Evolutionary conservation across 1,140 invertebrate genomes (phyloP).

Genomic region (Drosophila malerkotliana): DNA sequence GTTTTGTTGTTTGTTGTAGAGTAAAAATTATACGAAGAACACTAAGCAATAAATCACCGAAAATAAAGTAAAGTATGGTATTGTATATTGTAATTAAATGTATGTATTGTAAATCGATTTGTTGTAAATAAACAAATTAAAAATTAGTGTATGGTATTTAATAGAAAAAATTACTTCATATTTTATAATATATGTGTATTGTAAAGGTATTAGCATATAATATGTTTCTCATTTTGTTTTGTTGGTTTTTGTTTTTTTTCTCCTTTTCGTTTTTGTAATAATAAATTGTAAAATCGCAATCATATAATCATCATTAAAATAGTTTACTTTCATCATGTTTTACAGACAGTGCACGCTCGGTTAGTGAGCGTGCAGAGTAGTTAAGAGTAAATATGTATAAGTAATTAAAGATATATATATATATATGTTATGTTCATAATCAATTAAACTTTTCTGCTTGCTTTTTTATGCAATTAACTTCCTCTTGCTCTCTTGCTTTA

Average conservation of each 20-base stretch:
- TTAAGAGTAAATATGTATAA: constrained; percentile 77
- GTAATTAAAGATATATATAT: constrained; percentile 57
- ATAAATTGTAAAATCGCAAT: constrained; percentile 80
- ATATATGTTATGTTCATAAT: constrained; percentile 73
- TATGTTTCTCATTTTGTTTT: constrained; percentile 55
- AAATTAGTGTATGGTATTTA: constrained; percentile 76
- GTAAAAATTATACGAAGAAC: constrained; percentile 74
- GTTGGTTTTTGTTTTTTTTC: constrained; percentile 33
- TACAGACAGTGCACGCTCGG: constrained; percentile 51
- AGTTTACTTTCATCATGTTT: constrained; percentile 66
- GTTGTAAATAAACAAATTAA: constrained; percentile 79
- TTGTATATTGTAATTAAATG: constrained; percentile 63
- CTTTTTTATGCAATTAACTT: constrained; percentile 50
- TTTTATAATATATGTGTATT: constrained; percentile 72
- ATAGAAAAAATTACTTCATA: constrained; percentile 77
- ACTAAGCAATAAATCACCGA: constrained; percentile 82
- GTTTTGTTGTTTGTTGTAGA: constrained; percentile 62
- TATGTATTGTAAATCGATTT: constrained; percentile 48
- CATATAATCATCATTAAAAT: constrained; percentile 72
- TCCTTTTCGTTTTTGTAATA: constrained; percentile 59
- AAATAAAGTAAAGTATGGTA: constrained; percentile 73
- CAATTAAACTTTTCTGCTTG: constrained; percentile 57
- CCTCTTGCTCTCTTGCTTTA: constrained; percentile 7
- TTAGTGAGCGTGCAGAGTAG: constrained; percentile 54
- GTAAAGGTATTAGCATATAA: constrained; percentile 75